Base-by-base conservation (phyloP, 1,140 invertebrate species). In the Zaprionus africanus region DNA sequence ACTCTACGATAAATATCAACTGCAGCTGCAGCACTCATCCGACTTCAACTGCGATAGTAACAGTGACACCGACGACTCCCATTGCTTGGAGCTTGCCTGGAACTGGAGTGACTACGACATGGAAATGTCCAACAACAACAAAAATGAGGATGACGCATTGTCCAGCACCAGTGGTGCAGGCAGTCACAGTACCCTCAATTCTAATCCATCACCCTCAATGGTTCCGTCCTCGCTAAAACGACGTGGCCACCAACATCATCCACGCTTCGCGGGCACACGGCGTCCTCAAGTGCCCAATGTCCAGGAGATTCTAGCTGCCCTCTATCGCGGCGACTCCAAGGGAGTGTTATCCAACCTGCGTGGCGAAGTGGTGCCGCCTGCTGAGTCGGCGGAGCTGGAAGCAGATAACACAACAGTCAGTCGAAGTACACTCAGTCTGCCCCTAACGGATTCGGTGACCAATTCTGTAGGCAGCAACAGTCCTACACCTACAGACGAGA, bases 231-330 rank as follows among this genome's bases (percentile, higher is more conserved):
- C 94, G 92, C 93, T 94, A 64, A 95, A 94, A 93, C 95, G 96
- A 92, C 95, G 96, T 92, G 96, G 96, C 64, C 96, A 97, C 91
- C 96, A 96, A 93, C 96, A 97, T 93, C 96, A 97, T 94, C 96
- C 95, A 78, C 94, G 95, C 34, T 94, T 94, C 73, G 78, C 93
- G 53, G 93, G 94, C 58, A 93, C 80, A 60, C 85, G 94, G 53
- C 85, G 92, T 82, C 93, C 92, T n/a, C 88, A 91, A 73, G 87
- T 90, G 28, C 84, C 82, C 34, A 92, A 93, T 75, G 91, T 93
- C 4, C 83, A 92, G 49, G 91, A 92, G 49, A 92, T 92, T 28
- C 67, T 93, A 51, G 91, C 88, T 34, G 92, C 92, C 28, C 91
- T 93, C 46, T 93, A 90, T 66, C 82, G 92, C n/a, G 90, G 87